A percentile compares a stretch with the other conserved stretches of the same genome.
Evolutionary conservation across 2,888 invertebrate genomes (phyloP).

Genomic region (Campaea margaritaria): DNA sequence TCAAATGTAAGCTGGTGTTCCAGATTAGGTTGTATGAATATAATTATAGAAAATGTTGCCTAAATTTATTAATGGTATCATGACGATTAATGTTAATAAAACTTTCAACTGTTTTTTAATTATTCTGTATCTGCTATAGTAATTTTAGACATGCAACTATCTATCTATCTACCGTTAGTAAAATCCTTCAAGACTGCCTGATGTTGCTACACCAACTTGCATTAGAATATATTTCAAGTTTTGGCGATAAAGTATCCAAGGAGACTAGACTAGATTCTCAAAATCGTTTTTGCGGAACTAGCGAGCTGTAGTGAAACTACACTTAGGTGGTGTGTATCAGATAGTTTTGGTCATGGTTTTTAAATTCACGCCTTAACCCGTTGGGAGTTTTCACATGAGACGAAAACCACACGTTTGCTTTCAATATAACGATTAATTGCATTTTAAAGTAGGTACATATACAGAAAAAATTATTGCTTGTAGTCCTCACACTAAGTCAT

Average conservation of each 20-base stretch:
- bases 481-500: no score
- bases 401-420: no score
- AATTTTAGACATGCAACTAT: no score
- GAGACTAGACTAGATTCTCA: slow-evolving; percentile 59
- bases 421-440: no score
- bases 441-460: no score
- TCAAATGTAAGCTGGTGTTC: slow-evolving; percentile 3
- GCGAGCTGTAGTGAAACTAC: slow-evolving; percentile 68
- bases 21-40: neutral
- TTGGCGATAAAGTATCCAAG: slow-evolving; percentile 34
- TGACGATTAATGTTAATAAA: no score
- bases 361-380: neutral
- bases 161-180: no score
- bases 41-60: neutral
- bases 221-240: neutral
- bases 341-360: slow-evolving; percentile 7
- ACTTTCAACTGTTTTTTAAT: no score
- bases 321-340: slow-evolving; percentile 43
- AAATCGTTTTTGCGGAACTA: slow-evolving; percentile 55
- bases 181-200: no score
- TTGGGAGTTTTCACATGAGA: no score
- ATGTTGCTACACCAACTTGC: neutral
- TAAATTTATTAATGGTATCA: neutral
- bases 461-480: no score
- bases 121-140: no score